Percentiles rank a stretch among this genome's conserved stretches.
Evolutionary conservation across 2,888 invertebrate species (phyloP).

Genomic region (Cremastinae sp.): DNA sequence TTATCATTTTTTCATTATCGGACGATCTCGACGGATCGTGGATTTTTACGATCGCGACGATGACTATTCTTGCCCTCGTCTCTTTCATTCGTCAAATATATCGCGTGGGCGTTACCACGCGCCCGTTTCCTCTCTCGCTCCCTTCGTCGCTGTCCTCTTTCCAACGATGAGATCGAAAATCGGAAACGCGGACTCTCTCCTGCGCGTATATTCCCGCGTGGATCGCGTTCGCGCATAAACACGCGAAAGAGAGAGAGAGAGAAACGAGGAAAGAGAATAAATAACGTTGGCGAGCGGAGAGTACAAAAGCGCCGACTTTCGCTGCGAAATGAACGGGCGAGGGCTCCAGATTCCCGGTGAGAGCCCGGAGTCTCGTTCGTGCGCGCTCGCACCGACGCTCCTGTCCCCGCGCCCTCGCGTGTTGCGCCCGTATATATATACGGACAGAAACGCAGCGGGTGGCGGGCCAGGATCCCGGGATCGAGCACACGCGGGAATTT

Average conservation of each 20-base stretch:
- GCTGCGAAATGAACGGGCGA: constrained; percentile 51
- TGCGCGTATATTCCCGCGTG: too few relatives aligned
- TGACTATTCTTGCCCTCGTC: constrained; percentile 34
- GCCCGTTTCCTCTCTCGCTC: neutral
- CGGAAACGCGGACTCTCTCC: too few relatives aligned
- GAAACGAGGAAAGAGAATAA: constrained; percentile 52
- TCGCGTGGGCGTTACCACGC: constrained; percentile 56
- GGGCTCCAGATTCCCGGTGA: constrained; percentile 60
- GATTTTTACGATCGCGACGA: constrained; percentile 30
- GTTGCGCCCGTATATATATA: constrained; percentile 8
- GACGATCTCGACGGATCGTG: constrained; percentile 20
- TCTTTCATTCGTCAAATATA: constrained; percentile 50
- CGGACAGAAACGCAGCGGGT: constrained; percentile 54
- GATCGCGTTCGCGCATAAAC: too few relatives aligned
- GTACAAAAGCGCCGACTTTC: constrained; percentile 62
- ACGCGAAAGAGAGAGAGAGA: constrained; percentile 27
- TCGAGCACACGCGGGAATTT: constrained; percentile 60
- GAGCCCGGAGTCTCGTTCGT: constrained; percentile 30
- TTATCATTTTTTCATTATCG: constrained; percentile 39
- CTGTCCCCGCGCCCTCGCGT: neutral
- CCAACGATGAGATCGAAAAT: too few relatives aligned
- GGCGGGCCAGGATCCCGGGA: constrained; percentile 61
- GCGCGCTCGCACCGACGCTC: too few relatives aligned
- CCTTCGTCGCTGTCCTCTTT: neutral
- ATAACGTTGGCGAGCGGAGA: constrained; percentile 57